Base-by-base conservation (phyloP, 2,888 invertebrate genomes). In the Zygaena filipendulae region DNA sequence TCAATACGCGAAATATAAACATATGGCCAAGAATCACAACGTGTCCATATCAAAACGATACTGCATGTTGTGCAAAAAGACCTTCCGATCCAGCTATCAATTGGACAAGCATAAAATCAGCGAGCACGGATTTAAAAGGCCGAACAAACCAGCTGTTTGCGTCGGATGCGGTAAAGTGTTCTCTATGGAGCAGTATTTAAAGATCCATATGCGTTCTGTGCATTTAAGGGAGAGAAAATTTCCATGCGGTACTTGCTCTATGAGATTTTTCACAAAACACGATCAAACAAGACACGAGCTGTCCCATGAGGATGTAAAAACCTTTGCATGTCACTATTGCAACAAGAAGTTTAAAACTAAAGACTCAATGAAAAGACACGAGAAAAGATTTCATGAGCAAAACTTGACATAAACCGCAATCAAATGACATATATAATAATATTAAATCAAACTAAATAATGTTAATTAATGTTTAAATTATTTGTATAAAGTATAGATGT, bases 281-380 rank as follows among this genome's bases (percentile, higher is more conserved):
- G 63, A 59, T 29, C 43, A 41, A 30, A 48, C 33, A 8, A 36
- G 67, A 0, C 69, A 69, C 29, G 59, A 59, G 21, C 38, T 27
- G 2, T 59, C 53, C 0, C 69, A 68, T 30, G 43, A 48, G 0
- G 52, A 53, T 12, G 42, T 45, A 1, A 43, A 43, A 10, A 43
- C 47, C 0, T 62, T 57, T 24, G 33, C 50, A 0, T 69, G 69
- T 18, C 38, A 33, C 13, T 38, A 42, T 2, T 66, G 64, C 4
- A 55, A 52, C 1, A 40, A 43, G 0, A 49, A 47, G 8, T 61
- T 63, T 21, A 59, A 59, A 13, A 46, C 53, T 0, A 61, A 61
- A 11, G 60, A 64, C 27, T 61, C 63, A 1, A 39, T 45, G 34
- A 35, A 50, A 4, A 39, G 59, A 8, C 64, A 66, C 40, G 24